phyloP scores from a whole-genome alignment of 2,888 invertebrate species.

The Ceratothoa steindachneri region DNA sequence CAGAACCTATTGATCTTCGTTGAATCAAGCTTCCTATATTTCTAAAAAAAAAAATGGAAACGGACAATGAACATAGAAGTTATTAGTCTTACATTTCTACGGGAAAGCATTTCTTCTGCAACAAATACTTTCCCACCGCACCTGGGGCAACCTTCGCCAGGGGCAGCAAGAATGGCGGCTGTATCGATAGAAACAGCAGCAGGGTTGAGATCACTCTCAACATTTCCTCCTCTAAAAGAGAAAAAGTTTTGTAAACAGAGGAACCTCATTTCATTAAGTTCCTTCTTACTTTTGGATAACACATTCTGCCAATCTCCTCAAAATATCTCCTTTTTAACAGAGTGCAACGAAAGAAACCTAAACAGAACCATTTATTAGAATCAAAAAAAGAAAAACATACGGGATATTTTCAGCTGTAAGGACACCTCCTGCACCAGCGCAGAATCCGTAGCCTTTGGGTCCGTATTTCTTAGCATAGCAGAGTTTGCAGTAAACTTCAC shows the following conservation, averaged over 20 bases:
- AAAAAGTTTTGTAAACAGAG: background rate
- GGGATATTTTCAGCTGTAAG: slow-evolving; percentile 46
- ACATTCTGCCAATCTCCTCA: too few species aligned
- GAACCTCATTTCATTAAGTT: background rate
- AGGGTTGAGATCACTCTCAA: slow-evolving; percentile 22
- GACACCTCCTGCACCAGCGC: slow-evolving; percentile 65
- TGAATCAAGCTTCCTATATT: too few species aligned
- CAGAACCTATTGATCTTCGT: too few species aligned
- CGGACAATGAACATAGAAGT: too few species aligned
- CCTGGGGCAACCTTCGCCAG: slow-evolving; percentile 82
- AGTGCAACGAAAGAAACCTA: too few species aligned
- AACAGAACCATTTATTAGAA: too few species aligned
- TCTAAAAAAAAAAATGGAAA: too few species aligned
- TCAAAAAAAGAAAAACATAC: slow-evolving; percentile 24
- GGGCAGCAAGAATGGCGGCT: slow-evolving; percentile 78
- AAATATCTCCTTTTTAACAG: too few species aligned
- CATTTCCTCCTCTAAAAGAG: slow-evolving; percentile 30
- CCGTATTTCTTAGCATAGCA: slow-evolving; percentile 98
- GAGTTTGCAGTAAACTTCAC: slow-evolving; percentile 84
- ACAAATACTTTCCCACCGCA: slow-evolving; percentile 94
- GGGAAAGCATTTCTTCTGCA: slow-evolving; percentile 92
- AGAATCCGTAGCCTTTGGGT: slow-evolving; percentile 95
- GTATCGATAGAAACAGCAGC: slow-evolving; percentile 63
- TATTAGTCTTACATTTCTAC: slow-evolving; percentile 61
- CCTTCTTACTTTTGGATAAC: too few species aligned